phyloP scores from a whole-genome alignment of 2,113 vertebrate species.

The Odocoileus virginianus region DNA sequence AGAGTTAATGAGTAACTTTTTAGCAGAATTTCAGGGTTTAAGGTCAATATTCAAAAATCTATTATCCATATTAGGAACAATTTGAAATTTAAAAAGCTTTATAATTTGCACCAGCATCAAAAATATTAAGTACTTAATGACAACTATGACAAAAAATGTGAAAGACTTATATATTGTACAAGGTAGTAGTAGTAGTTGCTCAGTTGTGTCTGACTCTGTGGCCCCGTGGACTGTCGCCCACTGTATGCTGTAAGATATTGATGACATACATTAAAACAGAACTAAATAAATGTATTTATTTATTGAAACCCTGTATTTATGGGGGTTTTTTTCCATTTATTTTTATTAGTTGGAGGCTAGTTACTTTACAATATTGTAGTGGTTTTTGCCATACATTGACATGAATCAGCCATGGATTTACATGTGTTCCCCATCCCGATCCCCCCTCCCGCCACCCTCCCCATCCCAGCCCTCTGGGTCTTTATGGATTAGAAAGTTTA shows the following conservation, averaged over 20 bases:
- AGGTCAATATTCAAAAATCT: background rate
- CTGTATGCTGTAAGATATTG: background rate
- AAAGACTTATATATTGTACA: background rate
- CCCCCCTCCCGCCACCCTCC: too few species aligned
- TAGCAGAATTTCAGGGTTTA: background rate
- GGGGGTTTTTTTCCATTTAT: too few species aligned
- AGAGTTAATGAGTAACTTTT: background rate
- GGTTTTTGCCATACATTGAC: too few species aligned
- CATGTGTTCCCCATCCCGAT: too few species aligned
- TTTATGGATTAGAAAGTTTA: background rate
- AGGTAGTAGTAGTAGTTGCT: background rate
- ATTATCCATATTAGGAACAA: background rate
- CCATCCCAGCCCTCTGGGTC: too few species aligned
- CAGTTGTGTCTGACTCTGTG: background rate
- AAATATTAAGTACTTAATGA: background rate
- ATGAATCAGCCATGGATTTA: too few species aligned
- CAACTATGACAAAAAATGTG: background rate
- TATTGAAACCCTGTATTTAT: background rate
- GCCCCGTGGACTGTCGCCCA: background rate
- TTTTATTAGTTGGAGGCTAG: too few species aligned
- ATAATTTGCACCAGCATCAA: background rate
- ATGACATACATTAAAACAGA: background rate
- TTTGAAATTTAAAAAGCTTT: background rate
- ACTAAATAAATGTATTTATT: background rate
- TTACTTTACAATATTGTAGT: too few species aligned